A percentile compares a stretch with the other conserved stretches of the same genome.
Conservation (phyloP, 2,888 invertebrate genomes). For the Xanthia togata region DNA sequence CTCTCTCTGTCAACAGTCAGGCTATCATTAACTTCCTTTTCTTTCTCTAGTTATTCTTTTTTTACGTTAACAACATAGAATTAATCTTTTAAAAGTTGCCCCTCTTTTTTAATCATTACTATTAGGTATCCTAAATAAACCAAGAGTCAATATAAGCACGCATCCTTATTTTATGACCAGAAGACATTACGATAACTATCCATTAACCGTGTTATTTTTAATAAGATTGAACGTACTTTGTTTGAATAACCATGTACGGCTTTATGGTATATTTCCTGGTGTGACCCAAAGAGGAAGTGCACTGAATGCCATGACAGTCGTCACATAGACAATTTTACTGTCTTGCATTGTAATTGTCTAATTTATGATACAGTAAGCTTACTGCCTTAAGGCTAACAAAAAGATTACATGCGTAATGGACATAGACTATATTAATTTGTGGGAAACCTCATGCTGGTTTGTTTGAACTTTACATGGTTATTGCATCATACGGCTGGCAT, state of each 20-base stretch:
- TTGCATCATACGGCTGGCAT: not conserved
- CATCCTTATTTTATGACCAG: not conserved
- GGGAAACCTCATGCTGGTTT: slow-evolving; percentile 15
- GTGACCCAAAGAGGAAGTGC: slow-evolving; percentile 55
- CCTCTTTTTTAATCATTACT: too few relatives aligned
- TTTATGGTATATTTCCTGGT: slow-evolving; percentile 58
- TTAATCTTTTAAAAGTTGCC: not conserved
- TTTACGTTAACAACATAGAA: not conserved
- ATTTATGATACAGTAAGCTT: slow-evolving; percentile 46
- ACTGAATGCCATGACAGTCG: slow-evolving; percentile 46
- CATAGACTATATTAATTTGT: slow-evolving; percentile 10
- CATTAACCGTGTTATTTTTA: slow-evolving; percentile 42
- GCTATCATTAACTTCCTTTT: not conserved
- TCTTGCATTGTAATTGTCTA: slow-evolving; percentile 61
- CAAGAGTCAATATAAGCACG: too few relatives aligned
- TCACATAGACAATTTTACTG: slow-evolving; percentile 54
- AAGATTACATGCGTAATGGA: slow-evolving; percentile 28
- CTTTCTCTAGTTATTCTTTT: not conserved
- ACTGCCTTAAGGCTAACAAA: slow-evolving; percentile 47
- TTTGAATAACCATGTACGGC: slow-evolving; percentile 44
- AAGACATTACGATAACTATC: slow-evolving; percentile 6
- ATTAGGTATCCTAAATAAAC: not conserved
- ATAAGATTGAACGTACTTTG: slow-evolving; percentile 50
- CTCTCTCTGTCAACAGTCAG: not conserved
- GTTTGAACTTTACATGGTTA: not conserved